A percentile compares a stretch with the other conserved stretches of the same genome.
Evolutionary conservation across 2,888 invertebrate genomes (phyloP).

Genomic region (Herminia tarsipennalis): DNA sequence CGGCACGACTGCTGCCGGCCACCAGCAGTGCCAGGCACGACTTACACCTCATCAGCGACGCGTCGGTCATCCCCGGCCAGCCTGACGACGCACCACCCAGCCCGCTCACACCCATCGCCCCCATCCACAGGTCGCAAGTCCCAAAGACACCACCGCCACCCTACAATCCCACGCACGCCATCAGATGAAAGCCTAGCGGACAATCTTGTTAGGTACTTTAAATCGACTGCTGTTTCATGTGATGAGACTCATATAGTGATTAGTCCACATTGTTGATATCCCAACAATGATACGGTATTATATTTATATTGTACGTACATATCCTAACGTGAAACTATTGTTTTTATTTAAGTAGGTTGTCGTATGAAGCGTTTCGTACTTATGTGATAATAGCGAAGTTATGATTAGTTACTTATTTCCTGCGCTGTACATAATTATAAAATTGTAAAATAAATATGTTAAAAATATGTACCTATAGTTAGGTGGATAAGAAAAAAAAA

Average conservation of each 20-base stretch:
- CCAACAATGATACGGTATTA: conserved; percentile 70
- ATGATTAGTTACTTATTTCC: conserved; percentile 70
- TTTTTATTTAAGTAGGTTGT: conserved; percentile 61
- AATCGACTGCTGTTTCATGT: conserved; percentile 83
- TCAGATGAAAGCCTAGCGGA: conserved; percentile 80
- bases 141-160: conserved; percentile 83
- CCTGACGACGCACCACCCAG: conserved; percentile 51
- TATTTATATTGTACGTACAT: conserved; percentile 70
- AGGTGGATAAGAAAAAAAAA: conserved; percentile 55
- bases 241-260: conserved; percentile 67
- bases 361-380: conserved; percentile 71
- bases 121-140: conserved; percentile 69
- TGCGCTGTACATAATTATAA: conserved; percentile 73
- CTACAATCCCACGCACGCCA: conserved; percentile 78
- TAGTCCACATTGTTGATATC: conserved; percentile 53
- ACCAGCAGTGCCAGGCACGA: conserved; percentile 65
- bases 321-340: conserved; percentile 72
- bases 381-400: conserved; percentile 81
- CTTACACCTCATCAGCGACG: conserved; percentile 45
- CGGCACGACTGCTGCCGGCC: conserved; percentile 81
- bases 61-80: conserved; percentile 67
- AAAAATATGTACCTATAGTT: conserved; percentile 47
- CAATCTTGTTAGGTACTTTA: too few species aligned
- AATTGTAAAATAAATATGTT: conserved; percentile 58
- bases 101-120: conserved; percentile 51